Evolutionary conservation across 2,888 invertebrate species (phyloP).

Genomic region (Caenorhabditis imperialis): DNA sequence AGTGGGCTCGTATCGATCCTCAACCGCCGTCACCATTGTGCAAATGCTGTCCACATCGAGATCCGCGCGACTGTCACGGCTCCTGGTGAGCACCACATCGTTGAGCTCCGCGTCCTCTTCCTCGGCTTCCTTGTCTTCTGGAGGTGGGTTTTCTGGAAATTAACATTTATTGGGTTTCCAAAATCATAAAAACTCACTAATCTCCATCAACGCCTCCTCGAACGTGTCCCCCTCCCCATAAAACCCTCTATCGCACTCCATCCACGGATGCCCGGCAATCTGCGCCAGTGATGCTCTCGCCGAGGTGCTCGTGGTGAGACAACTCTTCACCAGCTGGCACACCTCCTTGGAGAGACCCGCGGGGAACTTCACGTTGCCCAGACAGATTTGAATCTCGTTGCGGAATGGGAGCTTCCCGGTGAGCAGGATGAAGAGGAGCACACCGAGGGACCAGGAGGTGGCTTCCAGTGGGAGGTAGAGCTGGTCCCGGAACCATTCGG

Average conservation of each 20-base stretch:
- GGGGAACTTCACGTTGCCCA: slow-evolving; percentile 72
- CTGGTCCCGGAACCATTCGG: slow-evolving; percentile 74
- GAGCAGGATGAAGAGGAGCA: slow-evolving; percentile 72
- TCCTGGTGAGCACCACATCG: slow-evolving; percentile 57
- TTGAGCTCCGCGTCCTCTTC: slow-evolving; percentile 60
- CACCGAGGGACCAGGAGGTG: slow-evolving; percentile 92
- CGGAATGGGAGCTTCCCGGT: slow-evolving; percentile 70
- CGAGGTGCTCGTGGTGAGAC: slow-evolving; percentile 62
- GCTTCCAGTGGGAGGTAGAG: slow-evolving; percentile 73
- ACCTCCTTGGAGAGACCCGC: slow-evolving; percentile 61
- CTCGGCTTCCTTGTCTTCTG: slow-evolving; percentile 44
- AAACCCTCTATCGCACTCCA: slow-evolving; percentile 43
- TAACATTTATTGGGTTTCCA: too few relatives aligned
- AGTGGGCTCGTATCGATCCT: slow-evolving; percentile 42
- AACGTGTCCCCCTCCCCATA: slow-evolving; percentile 49
- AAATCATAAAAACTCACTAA: slow-evolving; percentile 40
- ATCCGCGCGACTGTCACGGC: slow-evolving; percentile 31
- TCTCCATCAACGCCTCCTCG: slow-evolving; percentile 57
- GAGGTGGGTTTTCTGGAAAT: slow-evolving; percentile 32
- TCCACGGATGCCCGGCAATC: slow-evolving; percentile 60
- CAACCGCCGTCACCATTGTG: slow-evolving; percentile 60
- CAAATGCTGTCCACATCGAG: slow-evolving; percentile 53
- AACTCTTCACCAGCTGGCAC: slow-evolving; percentile 64
- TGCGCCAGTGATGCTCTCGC: slow-evolving; percentile 53
- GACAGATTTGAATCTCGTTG: slow-evolving; percentile 75